Percentiles rank a stretch among this genome's conserved stretches.
phyloP scores from a whole-genome alignment of 2,888 invertebrate species.

The Crioceris asparagi region DNA sequence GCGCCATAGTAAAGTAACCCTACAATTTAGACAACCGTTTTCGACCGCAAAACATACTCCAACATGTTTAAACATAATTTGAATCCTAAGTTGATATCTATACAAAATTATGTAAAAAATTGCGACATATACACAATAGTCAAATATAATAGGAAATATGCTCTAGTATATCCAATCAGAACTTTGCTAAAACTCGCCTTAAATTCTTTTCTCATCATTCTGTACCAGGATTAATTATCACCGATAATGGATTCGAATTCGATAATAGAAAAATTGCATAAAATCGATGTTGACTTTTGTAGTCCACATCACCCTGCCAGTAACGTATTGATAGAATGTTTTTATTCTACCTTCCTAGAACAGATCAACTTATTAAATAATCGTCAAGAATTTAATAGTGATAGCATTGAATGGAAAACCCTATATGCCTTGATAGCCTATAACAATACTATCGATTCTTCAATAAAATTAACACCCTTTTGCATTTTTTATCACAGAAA shows the following conservation, averaged over 20 bases:
- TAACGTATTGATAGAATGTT: neutral
- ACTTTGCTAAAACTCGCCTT: slow-evolving; percentile 4
- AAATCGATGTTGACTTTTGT: neutral
- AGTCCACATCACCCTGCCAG: neutral
- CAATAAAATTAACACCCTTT: no score
- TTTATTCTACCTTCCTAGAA: slow-evolving; percentile 3
- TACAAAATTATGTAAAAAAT: slow-evolving; percentile 6
- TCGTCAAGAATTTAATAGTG: no score
- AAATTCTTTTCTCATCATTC: slow-evolving; percentile 5
- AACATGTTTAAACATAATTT: no score
- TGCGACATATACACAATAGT: slow-evolving; percentile 6
- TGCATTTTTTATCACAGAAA: no score
- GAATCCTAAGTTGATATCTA: neutral
- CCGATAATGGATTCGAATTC: slow-evolving; percentile 8
- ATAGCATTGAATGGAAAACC: no score
- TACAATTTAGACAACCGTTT: no score
- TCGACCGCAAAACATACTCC: no score
- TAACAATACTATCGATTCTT: no score
- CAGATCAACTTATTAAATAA: slow-evolving; percentile 3
- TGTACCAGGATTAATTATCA: slow-evolving; percentile 6
- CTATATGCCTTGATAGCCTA: no score
- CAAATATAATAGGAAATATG: slow-evolving; percentile 8
- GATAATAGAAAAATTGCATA: slow-evolving; percentile 5
- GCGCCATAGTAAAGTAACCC: no score
- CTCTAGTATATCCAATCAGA: slow-evolving; percentile 4